These are phyloP conservation scores for Acanthosepion pharaonis DNA, from an alignment of 2,888 invertebrate species.

Conservation along the genomic window DNA sequence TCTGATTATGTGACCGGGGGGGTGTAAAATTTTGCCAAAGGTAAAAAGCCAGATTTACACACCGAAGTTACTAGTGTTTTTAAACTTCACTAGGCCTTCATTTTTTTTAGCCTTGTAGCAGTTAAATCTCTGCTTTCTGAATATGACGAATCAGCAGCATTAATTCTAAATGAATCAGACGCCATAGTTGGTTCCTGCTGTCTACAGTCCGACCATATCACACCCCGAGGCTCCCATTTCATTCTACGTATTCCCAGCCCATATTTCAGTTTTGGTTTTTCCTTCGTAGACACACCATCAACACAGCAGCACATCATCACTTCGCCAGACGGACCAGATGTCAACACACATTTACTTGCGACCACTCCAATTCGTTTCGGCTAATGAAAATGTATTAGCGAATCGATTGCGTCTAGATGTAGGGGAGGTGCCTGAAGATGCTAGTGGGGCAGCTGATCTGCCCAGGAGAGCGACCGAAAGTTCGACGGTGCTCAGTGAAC, in stretches of 20 bases:
- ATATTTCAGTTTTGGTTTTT: not conserved
- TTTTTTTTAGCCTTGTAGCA: not conserved
- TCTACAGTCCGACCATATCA: not conserved
- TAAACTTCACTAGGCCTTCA: not conserved
- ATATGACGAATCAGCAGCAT: not conserved
- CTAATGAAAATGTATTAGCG: slow-evolving; percentile 22
- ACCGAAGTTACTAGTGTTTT: not conserved
- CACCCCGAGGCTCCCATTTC: not conserved
- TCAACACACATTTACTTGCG: not conserved
- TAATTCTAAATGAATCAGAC: not conserved
- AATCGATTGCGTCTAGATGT: not conserved
- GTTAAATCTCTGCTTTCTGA: not conserved
- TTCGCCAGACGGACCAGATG: not conserved
- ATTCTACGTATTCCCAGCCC: too few species aligned
- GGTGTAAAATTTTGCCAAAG: too few species aligned
- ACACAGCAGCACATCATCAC: not conserved
- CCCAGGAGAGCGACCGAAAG: not conserved
- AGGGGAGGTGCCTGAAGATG: not conserved
- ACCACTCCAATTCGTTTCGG: not conserved
- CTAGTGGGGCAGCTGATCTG: not conserved
- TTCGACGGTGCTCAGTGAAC: not conserved
- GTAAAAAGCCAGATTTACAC: too few species aligned
- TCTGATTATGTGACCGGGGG: too few species aligned
- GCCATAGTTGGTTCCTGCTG: not conserved
- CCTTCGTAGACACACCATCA: not conserved